Evolutionary conservation across 2,888 invertebrate genomes (phyloP).

Genomic region (Dexiosoma caninum): DNA sequence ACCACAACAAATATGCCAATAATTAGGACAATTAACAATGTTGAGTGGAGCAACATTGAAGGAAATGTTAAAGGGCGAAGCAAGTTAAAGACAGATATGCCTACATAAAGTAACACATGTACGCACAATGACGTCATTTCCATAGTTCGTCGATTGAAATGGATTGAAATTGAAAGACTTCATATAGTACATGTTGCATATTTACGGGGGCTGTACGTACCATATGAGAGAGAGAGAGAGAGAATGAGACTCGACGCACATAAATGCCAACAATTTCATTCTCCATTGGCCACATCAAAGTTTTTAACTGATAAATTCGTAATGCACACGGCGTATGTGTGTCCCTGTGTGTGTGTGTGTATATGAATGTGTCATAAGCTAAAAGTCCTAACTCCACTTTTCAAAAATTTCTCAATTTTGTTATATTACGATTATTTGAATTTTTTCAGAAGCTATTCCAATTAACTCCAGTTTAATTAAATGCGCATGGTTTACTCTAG

Average conservation of each 20-base stretch:
- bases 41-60: slow-evolving; percentile 31
- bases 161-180: slow-evolving; percentile 42
- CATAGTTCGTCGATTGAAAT: slow-evolving; percentile 20
- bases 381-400: no score
- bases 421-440: no score
- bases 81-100: neutral
- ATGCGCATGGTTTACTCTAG: no score
- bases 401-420: no score
- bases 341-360: neutral
- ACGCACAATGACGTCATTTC: neutral
- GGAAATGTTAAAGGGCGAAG: slow-evolving; percentile 1
- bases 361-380: no score
- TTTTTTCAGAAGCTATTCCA: no score
- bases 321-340: neutral
- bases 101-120: neutral
- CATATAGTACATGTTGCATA: slow-evolving; percentile 51
- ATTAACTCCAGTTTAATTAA: no score
- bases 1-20: slow-evolving; percentile 64
- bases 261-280: slow-evolving; percentile 56
- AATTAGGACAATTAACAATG: slow-evolving; percentile 63
- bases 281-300: slow-evolving; percentile 59
- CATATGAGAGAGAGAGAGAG: no score
- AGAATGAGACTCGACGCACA: no score
- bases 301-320: slow-evolving; percentile 12
- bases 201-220: slow-evolving; percentile 15